Base-by-base conservation (phyloP, 1,140 invertebrate species). In the Macrotrachela quadricornifera region DNA sequence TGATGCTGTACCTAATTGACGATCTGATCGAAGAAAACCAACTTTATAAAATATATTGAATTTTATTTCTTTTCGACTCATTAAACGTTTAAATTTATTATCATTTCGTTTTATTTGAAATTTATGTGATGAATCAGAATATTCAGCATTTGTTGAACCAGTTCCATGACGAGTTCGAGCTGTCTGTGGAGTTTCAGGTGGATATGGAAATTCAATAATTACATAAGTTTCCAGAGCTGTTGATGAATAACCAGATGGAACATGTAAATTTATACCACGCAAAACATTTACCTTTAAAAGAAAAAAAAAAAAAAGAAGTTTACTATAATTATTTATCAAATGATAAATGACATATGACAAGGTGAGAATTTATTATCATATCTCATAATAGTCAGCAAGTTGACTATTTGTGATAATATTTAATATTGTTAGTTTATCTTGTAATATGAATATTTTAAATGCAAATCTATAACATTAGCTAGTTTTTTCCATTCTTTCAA, bases 211-310 rank as follows among this genome's bases (percentile, higher is more conserved):
- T 64, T 92, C 86, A 61, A 82, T 83, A 65, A 81, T 85, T 9
- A 94, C 81, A 68, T 86, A 95, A 6, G 87, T 92, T 62, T 94
- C 86, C 46, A 88, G 75, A 57, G 92, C 85, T 63, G 83, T 82
- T 1, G 84, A 77, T 66, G 83, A 81, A 54, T 77, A 67, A 37
- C 83, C 82, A 70, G 61, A 51, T 47, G 51, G 51, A 21, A 53
- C 16, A 12, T 44, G 51, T 13, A 53, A 43, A 47, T 53, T 50
- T 17, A 55, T 50, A n/a, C 57, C 46, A 21, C 58, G 50, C 1
- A 59, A 15, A 30, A 49, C 44, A 21, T 18, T 14, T 14, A 36
- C 9, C n/a, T 11, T 13, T 11, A 51, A 46, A 46, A 46, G 6
- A 21, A 42, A 44, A 6, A 46, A 16, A 15, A 13, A n/a, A n/a